Conservation (phyloP, 1,140 invertebrate species). For the Papilio helenus region DNA sequence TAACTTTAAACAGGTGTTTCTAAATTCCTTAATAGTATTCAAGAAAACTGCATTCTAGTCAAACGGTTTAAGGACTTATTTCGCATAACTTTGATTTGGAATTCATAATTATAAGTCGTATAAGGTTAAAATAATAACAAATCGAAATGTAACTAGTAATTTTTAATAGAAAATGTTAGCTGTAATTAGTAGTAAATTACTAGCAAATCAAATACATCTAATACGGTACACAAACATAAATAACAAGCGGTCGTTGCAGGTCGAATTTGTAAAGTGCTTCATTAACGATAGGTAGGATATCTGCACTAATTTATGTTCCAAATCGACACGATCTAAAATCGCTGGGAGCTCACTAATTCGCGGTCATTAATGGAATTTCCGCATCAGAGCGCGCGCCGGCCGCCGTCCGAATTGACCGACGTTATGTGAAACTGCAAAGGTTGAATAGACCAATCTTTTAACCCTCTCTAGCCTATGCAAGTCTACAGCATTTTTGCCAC, state of each 20-base stretch:
- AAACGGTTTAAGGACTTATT: neutral
- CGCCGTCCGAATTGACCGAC: neutral
- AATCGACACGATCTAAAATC: slow-evolving; percentile 51
- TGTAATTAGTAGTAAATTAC: slow-evolving; percentile 19
- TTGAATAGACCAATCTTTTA: neutral
- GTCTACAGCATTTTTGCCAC: neutral
- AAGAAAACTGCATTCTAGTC: slow-evolving; percentile 2
- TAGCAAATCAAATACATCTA: neutral
- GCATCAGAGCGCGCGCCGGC: slow-evolving; percentile 50
- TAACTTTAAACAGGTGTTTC: slow-evolving; percentile 37
- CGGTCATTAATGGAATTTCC: slow-evolving; percentile 74
- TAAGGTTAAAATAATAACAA: neutral
- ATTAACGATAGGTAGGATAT: slow-evolving; percentile 37
- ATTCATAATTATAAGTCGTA: neutral
- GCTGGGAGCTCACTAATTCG: slow-evolving; percentile 50
- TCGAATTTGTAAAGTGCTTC: slow-evolving; percentile 37
- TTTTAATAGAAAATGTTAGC: neutral
- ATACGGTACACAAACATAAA: slow-evolving; percentile 28
- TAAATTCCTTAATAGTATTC: slow-evolving; percentile 18
- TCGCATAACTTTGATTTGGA: neutral
- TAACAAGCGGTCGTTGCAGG: slow-evolving; percentile 23
- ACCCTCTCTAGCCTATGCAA: neutral
- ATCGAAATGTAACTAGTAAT: neutral
- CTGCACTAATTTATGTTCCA: slow-evolving; percentile 47
- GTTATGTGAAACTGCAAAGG: slow-evolving; percentile 8